Evolutionary conservation across 1,140 invertebrate species (phyloP).

Genomic region (Bombus difficillimus): DNA sequence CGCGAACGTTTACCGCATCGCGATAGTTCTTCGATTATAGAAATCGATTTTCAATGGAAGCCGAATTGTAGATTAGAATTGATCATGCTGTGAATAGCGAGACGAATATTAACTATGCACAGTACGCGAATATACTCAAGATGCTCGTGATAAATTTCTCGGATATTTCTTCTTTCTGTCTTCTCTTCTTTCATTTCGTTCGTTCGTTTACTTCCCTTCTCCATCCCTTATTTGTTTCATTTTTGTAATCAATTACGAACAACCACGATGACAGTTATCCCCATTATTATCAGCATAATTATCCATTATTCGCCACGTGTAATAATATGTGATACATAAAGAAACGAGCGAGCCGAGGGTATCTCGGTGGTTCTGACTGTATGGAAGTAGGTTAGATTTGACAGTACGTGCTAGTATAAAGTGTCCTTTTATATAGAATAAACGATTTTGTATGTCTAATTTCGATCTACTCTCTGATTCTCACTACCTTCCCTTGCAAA

Average conservation of each 20-base stretch:
- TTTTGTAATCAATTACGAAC: constrained; percentile 8
- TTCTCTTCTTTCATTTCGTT: background rate
- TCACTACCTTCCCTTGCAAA: background rate
- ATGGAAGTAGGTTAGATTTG: constrained; percentile 76
- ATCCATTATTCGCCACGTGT: constrained; percentile 70
- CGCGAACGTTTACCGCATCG: background rate
- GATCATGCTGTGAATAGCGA: constrained; percentile 36
- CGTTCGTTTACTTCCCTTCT: too few species aligned
- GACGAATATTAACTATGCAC: constrained; percentile 26
- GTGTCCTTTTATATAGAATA: constrained; percentile 81
- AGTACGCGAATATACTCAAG: constrained; percentile 50
- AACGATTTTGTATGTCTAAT: constrained; percentile 80
- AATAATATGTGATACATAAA: constrained; percentile 79
- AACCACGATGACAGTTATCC: constrained; percentile 34
- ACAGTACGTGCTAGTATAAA: constrained; percentile 81
- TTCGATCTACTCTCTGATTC: background rate
- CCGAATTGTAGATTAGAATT: constrained; percentile 46
- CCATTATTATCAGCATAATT: constrained; percentile 59
- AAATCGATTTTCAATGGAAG: background rate
- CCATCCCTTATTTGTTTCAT: background rate
- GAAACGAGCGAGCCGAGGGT: constrained; percentile 69
- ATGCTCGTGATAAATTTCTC: constrained; percentile 35
- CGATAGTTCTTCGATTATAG: constrained; percentile 6
- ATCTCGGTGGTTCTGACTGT: constrained; percentile 72
- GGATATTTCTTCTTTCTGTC: background rate